Conservation (phyloP, 1,140 invertebrate species). For the Philopotamus ludificatus region DNA sequence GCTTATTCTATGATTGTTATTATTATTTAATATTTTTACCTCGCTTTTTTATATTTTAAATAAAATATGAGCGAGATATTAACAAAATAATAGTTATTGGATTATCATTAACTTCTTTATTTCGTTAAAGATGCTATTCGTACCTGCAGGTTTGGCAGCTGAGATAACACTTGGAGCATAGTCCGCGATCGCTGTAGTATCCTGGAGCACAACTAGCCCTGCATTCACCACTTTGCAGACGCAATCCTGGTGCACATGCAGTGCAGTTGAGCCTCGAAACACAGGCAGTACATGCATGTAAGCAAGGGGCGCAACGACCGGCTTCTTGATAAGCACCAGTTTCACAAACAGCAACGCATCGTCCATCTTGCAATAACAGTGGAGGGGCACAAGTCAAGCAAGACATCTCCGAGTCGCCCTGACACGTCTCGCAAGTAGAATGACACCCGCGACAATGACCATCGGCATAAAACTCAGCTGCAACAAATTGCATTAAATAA, state of each 20-base stretch:
- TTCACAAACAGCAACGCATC: slow-evolving; percentile 72
- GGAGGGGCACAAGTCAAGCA: slow-evolving; percentile 69
- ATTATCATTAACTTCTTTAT: neutral
- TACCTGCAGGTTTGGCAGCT: slow-evolving; percentile 77
- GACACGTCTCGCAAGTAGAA: slow-evolving; percentile 70
- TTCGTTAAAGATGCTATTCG: neutral
- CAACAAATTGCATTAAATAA: slow-evolving; percentile 27
- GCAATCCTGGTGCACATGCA: slow-evolving; percentile 67
- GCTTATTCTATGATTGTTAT: too few species aligned
- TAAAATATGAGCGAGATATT: too few species aligned
- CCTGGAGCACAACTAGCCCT: slow-evolving; percentile 71
- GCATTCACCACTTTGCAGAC: slow-evolving; percentile 77
- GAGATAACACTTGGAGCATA: slow-evolving; percentile 77
- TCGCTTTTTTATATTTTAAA: too few species aligned
- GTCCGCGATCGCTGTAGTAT: slow-evolving; percentile 79
- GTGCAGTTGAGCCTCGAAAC: slow-evolving; percentile 76
- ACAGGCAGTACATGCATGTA: slow-evolving; percentile 76
- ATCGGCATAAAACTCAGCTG: slow-evolving; percentile 65
- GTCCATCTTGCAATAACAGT: slow-evolving; percentile 63
- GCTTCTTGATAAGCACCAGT: slow-evolving; percentile 69
- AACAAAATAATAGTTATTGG: neutral
- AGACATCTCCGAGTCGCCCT: slow-evolving; percentile 63
- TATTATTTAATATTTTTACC: too few species aligned
- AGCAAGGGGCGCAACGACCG: slow-evolving; percentile 70
- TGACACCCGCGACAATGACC: slow-evolving; percentile 69